phyloP scores from a whole-genome alignment of 1,140 invertebrate species.

The Anastrepha ludens region DNA sequence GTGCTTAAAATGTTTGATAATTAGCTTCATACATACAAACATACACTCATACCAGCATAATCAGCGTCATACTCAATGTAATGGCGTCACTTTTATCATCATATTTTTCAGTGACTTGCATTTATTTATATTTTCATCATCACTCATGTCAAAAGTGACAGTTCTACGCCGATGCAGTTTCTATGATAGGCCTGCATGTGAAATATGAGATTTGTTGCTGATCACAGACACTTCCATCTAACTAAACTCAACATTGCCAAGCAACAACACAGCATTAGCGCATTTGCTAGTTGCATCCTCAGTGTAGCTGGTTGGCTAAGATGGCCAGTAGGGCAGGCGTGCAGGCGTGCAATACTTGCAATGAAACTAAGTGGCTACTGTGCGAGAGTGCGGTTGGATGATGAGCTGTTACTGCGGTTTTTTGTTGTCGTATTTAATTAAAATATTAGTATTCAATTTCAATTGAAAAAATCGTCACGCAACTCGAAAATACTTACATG shows the following conservation, averaged over 20 bases:
- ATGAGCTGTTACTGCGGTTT: background rate
- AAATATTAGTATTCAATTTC: constrained; percentile 34
- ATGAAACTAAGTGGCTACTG: constrained; percentile 4
- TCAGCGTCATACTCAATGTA: too few species aligned
- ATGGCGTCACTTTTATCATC: too few species aligned
- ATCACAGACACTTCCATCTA: background rate
- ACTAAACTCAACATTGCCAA: background rate
- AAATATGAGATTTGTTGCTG: too few species aligned
- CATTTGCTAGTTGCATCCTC: background rate
- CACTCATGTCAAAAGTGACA: too few species aligned
- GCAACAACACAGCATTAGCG: background rate
- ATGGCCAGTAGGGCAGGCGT: background rate
- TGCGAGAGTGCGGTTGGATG: background rate
- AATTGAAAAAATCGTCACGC: background rate
- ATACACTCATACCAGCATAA: too few species aligned
- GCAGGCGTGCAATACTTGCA: background rate
- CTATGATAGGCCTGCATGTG: too few species aligned
- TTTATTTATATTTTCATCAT: too few species aligned
- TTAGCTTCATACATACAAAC: too few species aligned
- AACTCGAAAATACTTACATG: background rate
- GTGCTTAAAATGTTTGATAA: background rate
- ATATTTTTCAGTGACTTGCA: too few species aligned
- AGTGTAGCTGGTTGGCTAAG: background rate
- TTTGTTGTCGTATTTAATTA: constrained; percentile 35
- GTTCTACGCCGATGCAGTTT: too few species aligned